Evolutionary conservation across 2,113 vertebrate genomes (phyloP).

Genomic region (Grantiella picta): DNA sequence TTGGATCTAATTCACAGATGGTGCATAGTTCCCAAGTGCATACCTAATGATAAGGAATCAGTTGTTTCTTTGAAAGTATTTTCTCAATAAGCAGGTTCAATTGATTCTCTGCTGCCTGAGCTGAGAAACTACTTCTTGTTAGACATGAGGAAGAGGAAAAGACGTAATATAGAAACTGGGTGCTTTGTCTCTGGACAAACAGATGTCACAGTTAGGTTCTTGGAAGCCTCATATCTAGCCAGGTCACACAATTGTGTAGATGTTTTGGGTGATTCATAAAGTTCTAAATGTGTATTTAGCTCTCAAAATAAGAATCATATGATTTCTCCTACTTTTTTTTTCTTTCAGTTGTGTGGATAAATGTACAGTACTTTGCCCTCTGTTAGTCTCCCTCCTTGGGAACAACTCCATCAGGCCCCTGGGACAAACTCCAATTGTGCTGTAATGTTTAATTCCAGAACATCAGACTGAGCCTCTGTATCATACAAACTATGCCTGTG

Average conservation of each 20-base stretch:
- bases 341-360: not conserved
- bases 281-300: not conserved
- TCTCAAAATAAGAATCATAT: not conserved
- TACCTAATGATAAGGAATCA: not conserved
- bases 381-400: not conserved
- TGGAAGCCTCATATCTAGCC: not conserved
- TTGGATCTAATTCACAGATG: not conserved
- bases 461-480: not conserved
- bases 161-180: not conserved
- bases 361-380: not conserved
- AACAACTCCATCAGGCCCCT: not conserved
- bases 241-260: not conserved
- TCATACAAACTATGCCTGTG: not conserved
- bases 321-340: not conserved
- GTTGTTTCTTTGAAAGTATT: constrained; percentile 21
- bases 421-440: not conserved
- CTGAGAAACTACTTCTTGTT: not conserved
- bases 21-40: not conserved
- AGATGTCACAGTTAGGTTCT: not conserved
- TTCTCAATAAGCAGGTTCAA: not conserved
- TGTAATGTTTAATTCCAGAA: not conserved
- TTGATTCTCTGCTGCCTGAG: not conserved
- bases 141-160: not conserved
- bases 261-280: not conserved
- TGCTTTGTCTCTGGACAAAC: too few species aligned